Evolutionary conservation across 2,797 vertebrate genomes (phyloP).

Genomic region (Odontamblyopus lacepedii): DNA sequence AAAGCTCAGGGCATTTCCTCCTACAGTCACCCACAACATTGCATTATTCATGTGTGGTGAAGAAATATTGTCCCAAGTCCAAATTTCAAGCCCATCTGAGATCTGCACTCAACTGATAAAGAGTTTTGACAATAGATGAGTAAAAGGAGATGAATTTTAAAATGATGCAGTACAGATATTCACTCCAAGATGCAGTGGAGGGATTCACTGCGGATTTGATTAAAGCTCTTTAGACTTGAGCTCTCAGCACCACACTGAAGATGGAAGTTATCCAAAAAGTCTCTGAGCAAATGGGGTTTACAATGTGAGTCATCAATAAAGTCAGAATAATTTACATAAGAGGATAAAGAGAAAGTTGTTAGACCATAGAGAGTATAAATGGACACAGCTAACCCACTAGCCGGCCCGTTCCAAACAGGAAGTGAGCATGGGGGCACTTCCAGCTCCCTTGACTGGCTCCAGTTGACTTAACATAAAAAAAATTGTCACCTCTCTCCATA

Average conservation of each 20-base stretch:
- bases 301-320: background rate
- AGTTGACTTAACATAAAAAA: too few species aligned
- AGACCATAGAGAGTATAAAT: background rate
- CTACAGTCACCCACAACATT: slow-evolving; percentile 15
- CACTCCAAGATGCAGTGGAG: slow-evolving; percentile 7
- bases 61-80: slow-evolving; percentile 34
- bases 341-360: background rate
- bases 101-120: slow-evolving; percentile 10
- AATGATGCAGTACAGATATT: background rate
- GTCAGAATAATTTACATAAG: background rate
- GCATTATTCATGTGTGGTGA: slow-evolving; percentile 27
- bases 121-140: slow-evolving; percentile 23
- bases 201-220: background rate
- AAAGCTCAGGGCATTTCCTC: slow-evolving; percentile 19
- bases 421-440: too few species aligned
- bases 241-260: background rate
- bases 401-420: too few species aligned
- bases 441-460: too few species aligned
- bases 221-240: slow-evolving; percentile 12
- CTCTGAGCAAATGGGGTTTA: background rate
- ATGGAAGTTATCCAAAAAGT: background rate
- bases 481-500: too few species aligned
- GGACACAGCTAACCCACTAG: too few species aligned
- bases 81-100: slow-evolving; percentile 29
- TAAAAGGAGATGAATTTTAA: slow-evolving; percentile 21